Conservation (phyloP, 37 sponge, comb jelly and placozoan species). For the Haliclona indistincta region DNA sequence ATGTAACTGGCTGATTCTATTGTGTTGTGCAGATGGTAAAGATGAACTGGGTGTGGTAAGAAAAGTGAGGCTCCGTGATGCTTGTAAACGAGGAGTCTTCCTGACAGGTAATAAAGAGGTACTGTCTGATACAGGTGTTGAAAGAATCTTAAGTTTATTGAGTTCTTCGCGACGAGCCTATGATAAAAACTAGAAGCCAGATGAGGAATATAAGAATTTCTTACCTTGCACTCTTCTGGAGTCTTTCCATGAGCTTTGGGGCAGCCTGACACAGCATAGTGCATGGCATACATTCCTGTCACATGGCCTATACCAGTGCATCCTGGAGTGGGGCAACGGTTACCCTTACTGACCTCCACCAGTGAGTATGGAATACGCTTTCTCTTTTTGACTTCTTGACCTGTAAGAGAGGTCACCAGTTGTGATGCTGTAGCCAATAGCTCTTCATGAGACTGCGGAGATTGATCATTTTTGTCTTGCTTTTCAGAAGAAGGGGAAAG, state of each 20-base stretch:
- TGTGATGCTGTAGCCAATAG: too few relatives aligned
- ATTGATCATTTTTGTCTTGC: too few relatives aligned
- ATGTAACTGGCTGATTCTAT: too few relatives aligned
- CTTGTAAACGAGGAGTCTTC: conserved; percentile 6
- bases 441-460: too few relatives aligned
- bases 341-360: conserved; percentile 79
- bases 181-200: background rate
- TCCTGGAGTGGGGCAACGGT: conserved; percentile 73
- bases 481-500: too few relatives aligned
- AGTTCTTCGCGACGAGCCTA: too few relatives aligned
- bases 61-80: conserved; percentile 15
- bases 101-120: background rate
- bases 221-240: conserved; percentile 49
- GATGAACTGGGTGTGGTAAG: too few relatives aligned
- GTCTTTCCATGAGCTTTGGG: conserved; percentile 69
- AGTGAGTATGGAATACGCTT: conserved; percentile 72
- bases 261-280: conserved; percentile 80
- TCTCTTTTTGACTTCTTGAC: conserved; percentile 24
- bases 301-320: conserved; percentile 79
- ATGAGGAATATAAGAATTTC: too few relatives aligned
- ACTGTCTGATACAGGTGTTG: background rate
- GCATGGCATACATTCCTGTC: conserved; percentile 67
- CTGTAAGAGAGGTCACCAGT: too few relatives aligned
- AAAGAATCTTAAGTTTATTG: too few relatives aligned
- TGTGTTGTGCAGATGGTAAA: too few relatives aligned